phyloP scores from a whole-genome alignment of 2,113 vertebrate species.

The Lipophrys pholis region DNA sequence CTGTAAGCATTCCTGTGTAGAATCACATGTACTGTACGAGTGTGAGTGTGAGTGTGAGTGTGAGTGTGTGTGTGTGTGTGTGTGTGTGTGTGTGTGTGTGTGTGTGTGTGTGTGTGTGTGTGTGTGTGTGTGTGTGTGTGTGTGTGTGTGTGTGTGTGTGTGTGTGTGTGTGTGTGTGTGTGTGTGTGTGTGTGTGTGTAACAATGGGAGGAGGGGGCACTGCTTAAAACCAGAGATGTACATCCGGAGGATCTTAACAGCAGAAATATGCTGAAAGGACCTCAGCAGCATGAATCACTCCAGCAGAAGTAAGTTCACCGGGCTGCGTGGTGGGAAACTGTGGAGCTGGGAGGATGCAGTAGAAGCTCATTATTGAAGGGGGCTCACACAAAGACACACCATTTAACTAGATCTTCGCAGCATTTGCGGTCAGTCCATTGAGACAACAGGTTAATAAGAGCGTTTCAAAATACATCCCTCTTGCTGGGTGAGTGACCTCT shows the following conservation, averaged over 20 bases:
- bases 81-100: too few relatives aligned
- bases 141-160: too few relatives aligned
- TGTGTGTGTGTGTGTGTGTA: background rate
- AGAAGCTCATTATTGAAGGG: background rate
- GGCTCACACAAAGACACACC: conserved; percentile 14
- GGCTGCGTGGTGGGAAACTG: conserved; percentile 3
- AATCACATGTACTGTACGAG: background rate
- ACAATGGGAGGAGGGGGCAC: background rate
- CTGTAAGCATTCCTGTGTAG: conserved; percentile 37
- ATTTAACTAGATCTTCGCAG: conserved; percentile 24
- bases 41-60: too few relatives aligned
- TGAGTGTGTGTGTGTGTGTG: too few relatives aligned
- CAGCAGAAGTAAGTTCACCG: background rate
- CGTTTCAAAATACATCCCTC: conserved; percentile 72
- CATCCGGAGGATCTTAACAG: conserved; percentile 39
- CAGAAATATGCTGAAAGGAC: conserved; percentile 38
- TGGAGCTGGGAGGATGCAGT: conserved; percentile 9
- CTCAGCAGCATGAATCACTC: conserved; percentile 24
- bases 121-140: too few relatives aligned
- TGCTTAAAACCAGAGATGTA: conserved; percentile 28
- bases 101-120: too few relatives aligned
- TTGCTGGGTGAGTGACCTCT: conserved; percentile 66
- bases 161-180: too few relatives aligned
- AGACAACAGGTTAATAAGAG: conserved; percentile 72
- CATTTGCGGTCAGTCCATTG: conserved; percentile 33